Evolutionary conservation across 2,797 vertebrate species (phyloP).

Genomic region (Lophotriccus pileatus): DNA sequence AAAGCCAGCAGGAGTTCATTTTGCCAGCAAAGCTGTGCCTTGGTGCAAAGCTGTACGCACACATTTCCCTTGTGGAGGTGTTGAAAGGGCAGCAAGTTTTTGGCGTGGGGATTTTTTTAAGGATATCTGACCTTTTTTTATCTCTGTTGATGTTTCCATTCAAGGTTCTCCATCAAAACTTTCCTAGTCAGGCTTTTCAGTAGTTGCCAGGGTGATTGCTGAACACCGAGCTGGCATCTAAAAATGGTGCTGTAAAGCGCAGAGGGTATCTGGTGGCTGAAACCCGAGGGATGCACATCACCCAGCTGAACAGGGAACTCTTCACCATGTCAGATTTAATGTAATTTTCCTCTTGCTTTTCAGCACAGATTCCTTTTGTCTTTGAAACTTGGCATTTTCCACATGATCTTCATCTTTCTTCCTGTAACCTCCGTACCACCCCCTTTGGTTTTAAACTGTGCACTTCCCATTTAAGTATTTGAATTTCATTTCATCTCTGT

Average conservation of each 20-base stretch:
- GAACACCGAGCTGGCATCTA: background rate
- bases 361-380: conserved; percentile 23
- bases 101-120: background rate
- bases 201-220: background rate
- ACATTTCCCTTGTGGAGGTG: background rate
- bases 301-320: background rate
- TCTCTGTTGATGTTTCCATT: background rate
- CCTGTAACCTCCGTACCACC: background rate
- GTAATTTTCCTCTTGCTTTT: background rate
- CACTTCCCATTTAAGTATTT: conserved; percentile 20
- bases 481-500: conserved; percentile 23
- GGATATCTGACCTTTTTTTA: background rate
- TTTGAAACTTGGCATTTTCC: conserved; percentile 15
- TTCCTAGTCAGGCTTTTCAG: background rate
- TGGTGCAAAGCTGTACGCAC: background rate
- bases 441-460: background rate
- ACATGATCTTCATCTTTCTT: conserved; percentile 12
- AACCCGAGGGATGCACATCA: background rate
- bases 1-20: background rate
- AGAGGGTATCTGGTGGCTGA: background rate
- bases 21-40: background rate
- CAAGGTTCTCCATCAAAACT: background rate
- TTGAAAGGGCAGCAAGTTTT: background rate
- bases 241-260: background rate
- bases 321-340: background rate